Percentiles rank a stretch among this genome's conserved stretches.
phyloP scores from a whole-genome alignment of 2,888 invertebrate genomes.

The Rhyacophila evoluta region DNA sequence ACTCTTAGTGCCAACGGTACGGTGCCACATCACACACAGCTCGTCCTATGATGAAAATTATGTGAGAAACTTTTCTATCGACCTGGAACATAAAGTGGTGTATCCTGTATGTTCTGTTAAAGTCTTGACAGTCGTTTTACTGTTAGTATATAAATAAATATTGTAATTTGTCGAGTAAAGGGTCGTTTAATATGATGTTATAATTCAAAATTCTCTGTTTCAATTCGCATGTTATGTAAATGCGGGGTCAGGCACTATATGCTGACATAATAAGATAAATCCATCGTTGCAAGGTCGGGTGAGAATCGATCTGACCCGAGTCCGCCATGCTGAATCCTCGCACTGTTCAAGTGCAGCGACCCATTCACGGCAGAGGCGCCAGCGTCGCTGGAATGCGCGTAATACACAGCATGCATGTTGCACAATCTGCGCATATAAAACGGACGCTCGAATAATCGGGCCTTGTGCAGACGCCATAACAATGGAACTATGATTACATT shows the following conservation, averaged over 20 bases:
- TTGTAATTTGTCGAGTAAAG: too few species aligned
- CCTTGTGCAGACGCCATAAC: not conserved
- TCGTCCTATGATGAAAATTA: too few species aligned
- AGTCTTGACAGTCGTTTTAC: too few species aligned
- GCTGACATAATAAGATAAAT: not conserved
- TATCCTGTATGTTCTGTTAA: too few species aligned
- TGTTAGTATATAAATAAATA: too few species aligned
- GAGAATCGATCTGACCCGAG: constrained; percentile 3
- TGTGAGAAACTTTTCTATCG: too few species aligned
- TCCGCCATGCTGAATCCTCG: not conserved
- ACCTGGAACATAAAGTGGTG: too few species aligned
- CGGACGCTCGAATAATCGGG: not conserved
- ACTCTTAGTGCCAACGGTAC: too few species aligned
- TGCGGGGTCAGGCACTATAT: not conserved
- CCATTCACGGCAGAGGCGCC: not conserved
- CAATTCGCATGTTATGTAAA: not conserved
- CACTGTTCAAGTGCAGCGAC: not conserved
- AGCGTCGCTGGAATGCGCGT: not conserved
- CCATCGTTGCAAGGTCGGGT: not conserved
- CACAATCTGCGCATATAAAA: not conserved
- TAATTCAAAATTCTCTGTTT: not conserved
- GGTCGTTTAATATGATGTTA: not conserved
- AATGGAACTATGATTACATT: not conserved
- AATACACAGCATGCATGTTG: not conserved
- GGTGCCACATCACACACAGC: too few species aligned